These are phyloP conservation scores for Philypnodon macrostomus DNA, from an alignment of 2,797 vertebrate species.

Conservation along the genomic window DNA sequence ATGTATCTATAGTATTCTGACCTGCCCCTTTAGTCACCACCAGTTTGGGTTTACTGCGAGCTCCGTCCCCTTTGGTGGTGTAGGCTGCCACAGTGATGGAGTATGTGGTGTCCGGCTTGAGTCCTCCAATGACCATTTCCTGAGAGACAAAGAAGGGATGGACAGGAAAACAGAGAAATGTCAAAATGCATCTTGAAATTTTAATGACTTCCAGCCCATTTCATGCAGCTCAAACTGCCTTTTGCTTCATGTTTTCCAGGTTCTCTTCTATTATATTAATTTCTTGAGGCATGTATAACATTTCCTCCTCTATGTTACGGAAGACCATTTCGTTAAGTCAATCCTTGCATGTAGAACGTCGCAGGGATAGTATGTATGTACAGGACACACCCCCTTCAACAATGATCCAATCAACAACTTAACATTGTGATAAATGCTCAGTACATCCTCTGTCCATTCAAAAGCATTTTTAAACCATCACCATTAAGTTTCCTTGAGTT, in stretches of 20 bases:
- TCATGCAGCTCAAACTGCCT: constrained; percentile 47
- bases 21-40: constrained; percentile 94
- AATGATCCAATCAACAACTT: constrained; percentile 59
- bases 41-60: constrained; percentile 94
- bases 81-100: constrained; percentile 97
- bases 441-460: constrained; percentile 52
- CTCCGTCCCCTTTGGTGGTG: constrained; percentile 98
- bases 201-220: constrained; percentile 41
- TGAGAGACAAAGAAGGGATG: constrained; percentile 52
- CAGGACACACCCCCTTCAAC: constrained; percentile 46
- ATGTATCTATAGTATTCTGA: constrained; percentile 52
- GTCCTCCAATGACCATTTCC: constrained; percentile 94
- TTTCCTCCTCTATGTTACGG: constrained; percentile 29
- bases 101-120: constrained; percentile 94
- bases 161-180: constrained; percentile 40
- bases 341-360: constrained; percentile 43
- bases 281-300: constrained; percentile 57
- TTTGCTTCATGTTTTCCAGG: constrained; percentile 41
- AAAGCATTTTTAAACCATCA: constrained; percentile 49
- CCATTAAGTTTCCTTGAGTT: constrained; percentile 66
- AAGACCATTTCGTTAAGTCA: constrained; percentile 54
- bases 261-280: constrained; percentile 45
- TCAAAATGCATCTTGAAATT: constrained; percentile 47
- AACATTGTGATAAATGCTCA: constrained; percentile 66
- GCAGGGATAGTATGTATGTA: constrained; percentile 53